Percentiles rank a stretch among this genome's conserved stretches.
phyloP scores from a whole-genome alignment of 2,113 vertebrate species.

The Chloropsis hardwickii region DNA sequence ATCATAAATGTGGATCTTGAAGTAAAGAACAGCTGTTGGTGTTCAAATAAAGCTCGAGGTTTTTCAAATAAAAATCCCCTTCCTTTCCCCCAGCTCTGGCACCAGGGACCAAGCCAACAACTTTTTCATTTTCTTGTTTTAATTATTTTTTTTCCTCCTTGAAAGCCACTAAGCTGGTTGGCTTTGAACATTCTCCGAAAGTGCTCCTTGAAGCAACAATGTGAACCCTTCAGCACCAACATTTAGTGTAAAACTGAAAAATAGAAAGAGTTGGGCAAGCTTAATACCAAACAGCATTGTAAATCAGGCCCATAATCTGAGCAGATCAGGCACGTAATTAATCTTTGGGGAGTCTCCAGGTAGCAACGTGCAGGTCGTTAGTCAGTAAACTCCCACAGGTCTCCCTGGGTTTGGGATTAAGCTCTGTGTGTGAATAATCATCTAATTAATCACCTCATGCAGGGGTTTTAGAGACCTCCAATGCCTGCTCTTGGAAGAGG shows the following conservation, averaged over 20 bases:
- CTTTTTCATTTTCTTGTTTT: background rate
- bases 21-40: background rate
- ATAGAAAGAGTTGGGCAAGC: background rate
- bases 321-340: background rate
- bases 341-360: background rate
- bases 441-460: conserved; percentile 22
- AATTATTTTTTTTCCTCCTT: background rate
- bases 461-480: background rate
- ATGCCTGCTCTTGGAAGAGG: background rate
- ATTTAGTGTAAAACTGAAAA: background rate
- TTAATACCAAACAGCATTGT: background rate
- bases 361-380: background rate
- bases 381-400: conserved; percentile 3
- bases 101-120: background rate
- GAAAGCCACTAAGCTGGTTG: background rate
- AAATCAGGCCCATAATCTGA: conserved; percentile 9
- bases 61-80: background rate
- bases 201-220: background rate
- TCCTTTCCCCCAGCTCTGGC: background rate
- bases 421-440: conserved; percentile 16
- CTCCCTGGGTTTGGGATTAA: conserved; percentile 14
- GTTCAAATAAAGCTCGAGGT: no score
- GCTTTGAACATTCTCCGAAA: background rate
- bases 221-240: background rate
- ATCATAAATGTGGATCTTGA: background rate